Conservation (phyloP, 2,113 vertebrate genomes). For the Clarias gariepinus region DNA sequence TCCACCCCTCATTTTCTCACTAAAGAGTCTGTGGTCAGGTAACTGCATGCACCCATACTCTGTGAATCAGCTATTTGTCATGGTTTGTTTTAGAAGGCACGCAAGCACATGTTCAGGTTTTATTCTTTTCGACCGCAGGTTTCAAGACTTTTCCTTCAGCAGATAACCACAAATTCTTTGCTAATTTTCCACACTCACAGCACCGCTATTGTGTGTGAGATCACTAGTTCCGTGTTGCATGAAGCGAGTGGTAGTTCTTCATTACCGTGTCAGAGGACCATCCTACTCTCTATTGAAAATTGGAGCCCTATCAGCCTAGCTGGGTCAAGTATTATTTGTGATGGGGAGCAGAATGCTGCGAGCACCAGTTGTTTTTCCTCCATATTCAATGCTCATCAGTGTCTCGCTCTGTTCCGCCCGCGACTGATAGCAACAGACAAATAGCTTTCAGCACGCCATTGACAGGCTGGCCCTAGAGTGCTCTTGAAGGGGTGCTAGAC, state of each 20-base stretch:
- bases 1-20: slow-evolving; percentile 27
- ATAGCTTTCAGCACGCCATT: slow-evolving; percentile 90
- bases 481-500: slow-evolving; percentile 93
- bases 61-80: not conserved
- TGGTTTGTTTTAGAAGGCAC: not conserved
- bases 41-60: not conserved
- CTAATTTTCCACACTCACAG: slow-evolving; percentile 47
- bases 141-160: slow-evolving; percentile 7
- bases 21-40: not conserved
- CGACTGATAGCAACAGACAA: slow-evolving; percentile 85
- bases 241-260: slow-evolving; percentile 38
- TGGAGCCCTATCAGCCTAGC: slow-evolving; percentile 54
- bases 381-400: slow-evolving; percentile 85
- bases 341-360: slow-evolving; percentile 59
- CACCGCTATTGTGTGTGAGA: slow-evolving; percentile 17
- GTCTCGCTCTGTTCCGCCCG: slow-evolving; percentile 82
- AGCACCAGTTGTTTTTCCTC: slow-evolving; percentile 63
- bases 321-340: slow-evolving; percentile 70
- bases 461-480: slow-evolving; percentile 89
- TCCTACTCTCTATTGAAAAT: slow-evolving; percentile 34
- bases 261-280: slow-evolving; percentile 33
- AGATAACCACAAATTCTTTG: slow-evolving; percentile 52
- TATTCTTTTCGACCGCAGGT: not conserved
- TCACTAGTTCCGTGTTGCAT: not conserved
- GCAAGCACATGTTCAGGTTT: not conserved